Evolutionary conservation across 2,888 invertebrate genomes (phyloP).

Genomic region (Strigamia crassipes): DNA sequence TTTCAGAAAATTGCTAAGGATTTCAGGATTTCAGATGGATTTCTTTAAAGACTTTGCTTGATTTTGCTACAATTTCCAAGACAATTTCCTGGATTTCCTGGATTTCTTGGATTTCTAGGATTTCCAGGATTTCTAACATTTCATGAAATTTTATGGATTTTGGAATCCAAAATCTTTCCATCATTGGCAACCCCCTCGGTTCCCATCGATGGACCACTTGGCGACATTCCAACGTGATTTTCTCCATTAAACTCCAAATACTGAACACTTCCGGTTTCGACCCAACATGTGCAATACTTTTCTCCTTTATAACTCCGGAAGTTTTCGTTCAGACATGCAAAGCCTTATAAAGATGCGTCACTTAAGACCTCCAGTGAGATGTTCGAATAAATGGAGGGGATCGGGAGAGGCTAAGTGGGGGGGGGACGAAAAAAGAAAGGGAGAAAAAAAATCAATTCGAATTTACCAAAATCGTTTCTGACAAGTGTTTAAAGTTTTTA

Average conservation of each 20-base stretch:
- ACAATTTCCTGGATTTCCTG: too few species aligned
- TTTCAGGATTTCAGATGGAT: too few species aligned
- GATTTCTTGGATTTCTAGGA: too few species aligned
- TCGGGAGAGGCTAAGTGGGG: background rate
- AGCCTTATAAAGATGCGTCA: background rate
- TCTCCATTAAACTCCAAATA: background rate
- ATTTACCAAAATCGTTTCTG: background rate
- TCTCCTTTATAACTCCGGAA: background rate
- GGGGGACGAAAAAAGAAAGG: background rate
- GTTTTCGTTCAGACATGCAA: background rate
- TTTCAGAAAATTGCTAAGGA: too few species aligned
- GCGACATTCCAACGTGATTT: too few species aligned
- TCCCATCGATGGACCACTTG: too few species aligned
- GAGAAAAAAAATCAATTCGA: background rate
- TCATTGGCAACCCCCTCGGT: too few species aligned
- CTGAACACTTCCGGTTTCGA: background rate
- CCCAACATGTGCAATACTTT: background rate
- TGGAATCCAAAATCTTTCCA: too few species aligned
- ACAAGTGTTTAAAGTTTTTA: background rate
- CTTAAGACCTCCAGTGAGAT: background rate
- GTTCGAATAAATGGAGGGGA: background rate
- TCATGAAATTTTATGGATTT: too few species aligned
- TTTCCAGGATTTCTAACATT: too few species aligned
- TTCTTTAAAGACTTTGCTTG: too few species aligned
- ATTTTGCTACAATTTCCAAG: too few species aligned